Evolutionary conservation across 1,140 invertebrate genomes (phyloP), one percentile per base, ranked within the genome.

Genomic region (Colletes gigas): DNA sequence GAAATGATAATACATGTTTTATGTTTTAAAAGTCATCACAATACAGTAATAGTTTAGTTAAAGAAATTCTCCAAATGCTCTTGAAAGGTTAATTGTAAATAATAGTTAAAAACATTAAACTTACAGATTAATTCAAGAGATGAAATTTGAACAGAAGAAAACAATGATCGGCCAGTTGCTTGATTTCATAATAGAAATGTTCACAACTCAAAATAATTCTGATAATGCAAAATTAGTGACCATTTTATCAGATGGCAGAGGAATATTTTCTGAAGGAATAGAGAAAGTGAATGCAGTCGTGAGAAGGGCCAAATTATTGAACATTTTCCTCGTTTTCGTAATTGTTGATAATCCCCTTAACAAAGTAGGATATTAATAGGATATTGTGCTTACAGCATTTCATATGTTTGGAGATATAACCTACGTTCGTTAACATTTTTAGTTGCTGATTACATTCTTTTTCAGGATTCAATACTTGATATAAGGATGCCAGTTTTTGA

Each of bases 261-360:
- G 98, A 2, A 95, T 99, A 65, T 98, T 97, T 92, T 96, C 96
- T n/a, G 98, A 99, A 91, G 98, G 98, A 6, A 95, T 95, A 84
- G 95, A 96, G 1, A 94, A 93, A 59, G 96, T 99, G 0, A 94
- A 95, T 69, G 95, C 95, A 78, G 97, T 98, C 3, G 96, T 99
- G 1, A 94, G 97, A 85, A 93, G 95, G 88, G 97, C 98, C 6
- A 95, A 96, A 81, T 94, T 97, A 66, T 94, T 96, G 39, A 95
- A 97, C 59, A 96, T 99, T 80, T 99, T 99, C 91, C 94, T 98
- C 69, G 97, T 99, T 0, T 99, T 99, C 91, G 95, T 99, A 57
- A 97, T 99, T 73, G 95, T 99, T 41, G 99, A 99, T 92, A 99
- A 98, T 94, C 97, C 98, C 5, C 94, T 96, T 57, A 98, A 97